Base-by-base conservation (phyloP, 2,888 invertebrate genomes). In the Augochlorella aurata region DNA sequence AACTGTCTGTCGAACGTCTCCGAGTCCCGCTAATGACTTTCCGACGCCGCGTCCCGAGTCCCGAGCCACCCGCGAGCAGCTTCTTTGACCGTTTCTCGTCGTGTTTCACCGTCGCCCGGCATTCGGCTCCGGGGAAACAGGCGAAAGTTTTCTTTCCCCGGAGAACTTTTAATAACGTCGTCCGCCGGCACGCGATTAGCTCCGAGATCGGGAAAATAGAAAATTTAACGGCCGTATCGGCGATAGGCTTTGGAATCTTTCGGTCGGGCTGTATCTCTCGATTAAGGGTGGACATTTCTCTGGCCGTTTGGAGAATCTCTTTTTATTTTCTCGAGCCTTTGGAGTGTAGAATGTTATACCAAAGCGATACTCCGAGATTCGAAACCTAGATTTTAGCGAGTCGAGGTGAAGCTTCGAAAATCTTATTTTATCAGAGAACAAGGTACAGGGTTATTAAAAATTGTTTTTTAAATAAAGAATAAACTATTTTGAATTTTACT, bases 21-120 rank as follows among this genome's bases (percentile, higher is more conserved):
- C 24, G 63, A 81, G 77, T 75, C 69, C 61, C 52, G 65, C 78
- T 85, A 87, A 87, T 87, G 87, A 85, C 85, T 87, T 87, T 83
- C 73, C 78, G 63, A 79, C 54, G 78, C 73, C 75, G 65, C 77
- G 29, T 76, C 73, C 75, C 54, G 47, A 47, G 63, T 38, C 58
- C 29, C 73, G 61, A 49, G 47, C 66, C 67, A 63, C 50, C 58
- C 49, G 47, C 44, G 63, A 18, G 65, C 72, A 38, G 77, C 29
- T 45, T 63, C 72, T 81, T 87, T 77, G 78, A 87, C 54, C 52
- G 70, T n/a, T 61, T 58, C 29, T 61, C 38, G 44, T 50, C 79
- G 77, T 67, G 69, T 77, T 66, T 79, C 65, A 49, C 47, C 49
- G 38, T 38, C 65, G 68, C 63, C 74, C 54, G 47, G 24, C 73